These are phyloP conservation scores for Gymnocephalus cernua DNA, from an alignment of 2,113 vertebrate genomes.

Conservation along the genomic window DNA sequence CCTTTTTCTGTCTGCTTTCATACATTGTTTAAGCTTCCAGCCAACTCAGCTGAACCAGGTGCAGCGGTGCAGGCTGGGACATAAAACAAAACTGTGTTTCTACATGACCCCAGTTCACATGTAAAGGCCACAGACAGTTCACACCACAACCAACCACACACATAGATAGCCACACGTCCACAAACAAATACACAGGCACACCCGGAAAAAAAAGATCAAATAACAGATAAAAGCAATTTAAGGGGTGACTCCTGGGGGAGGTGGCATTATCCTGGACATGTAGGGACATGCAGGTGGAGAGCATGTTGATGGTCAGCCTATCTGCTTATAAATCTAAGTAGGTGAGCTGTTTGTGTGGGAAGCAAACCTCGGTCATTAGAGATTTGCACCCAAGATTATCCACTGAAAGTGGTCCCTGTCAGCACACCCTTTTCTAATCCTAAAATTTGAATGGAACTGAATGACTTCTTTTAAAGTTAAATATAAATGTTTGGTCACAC, in stretches of 20 bases:
- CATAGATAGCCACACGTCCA: background rate
- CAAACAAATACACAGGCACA: conserved; percentile 10
- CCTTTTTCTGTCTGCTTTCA: conserved; percentile 58
- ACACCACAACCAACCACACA: background rate
- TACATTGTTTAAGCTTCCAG: conserved; percentile 59
- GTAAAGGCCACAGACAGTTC: background rate
- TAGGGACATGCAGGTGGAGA: conserved; percentile 63
- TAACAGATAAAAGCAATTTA: conserved; percentile 45
- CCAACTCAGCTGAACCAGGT: conserved; percentile 66
- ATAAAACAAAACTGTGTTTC: conserved; percentile 45
- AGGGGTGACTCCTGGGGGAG: conserved; percentile 43
- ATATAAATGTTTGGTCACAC: background rate
- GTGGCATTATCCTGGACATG: conserved; percentile 62
- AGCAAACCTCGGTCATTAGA: conserved; percentile 34
- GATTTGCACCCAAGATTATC: conserved; percentile 52
- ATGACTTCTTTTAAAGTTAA: background rate
- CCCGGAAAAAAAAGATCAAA: conserved; percentile 45
- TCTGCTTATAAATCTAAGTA: conserved; percentile 60
- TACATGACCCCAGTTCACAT: conserved; percentile 37
- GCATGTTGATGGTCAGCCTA: conserved; percentile 67
- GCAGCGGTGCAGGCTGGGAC: conserved; percentile 39
- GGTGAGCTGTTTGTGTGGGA: conserved; percentile 50
- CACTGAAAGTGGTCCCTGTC: background rate
- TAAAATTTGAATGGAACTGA: background rate
- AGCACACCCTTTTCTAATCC: background rate